Percentiles rank a stretch among this genome's conserved stretches.
These are phyloP conservation scores for Scolopax rusticola DNA, from an alignment of 2,797 vertebrate species.

Conservation along the genomic window DNA sequence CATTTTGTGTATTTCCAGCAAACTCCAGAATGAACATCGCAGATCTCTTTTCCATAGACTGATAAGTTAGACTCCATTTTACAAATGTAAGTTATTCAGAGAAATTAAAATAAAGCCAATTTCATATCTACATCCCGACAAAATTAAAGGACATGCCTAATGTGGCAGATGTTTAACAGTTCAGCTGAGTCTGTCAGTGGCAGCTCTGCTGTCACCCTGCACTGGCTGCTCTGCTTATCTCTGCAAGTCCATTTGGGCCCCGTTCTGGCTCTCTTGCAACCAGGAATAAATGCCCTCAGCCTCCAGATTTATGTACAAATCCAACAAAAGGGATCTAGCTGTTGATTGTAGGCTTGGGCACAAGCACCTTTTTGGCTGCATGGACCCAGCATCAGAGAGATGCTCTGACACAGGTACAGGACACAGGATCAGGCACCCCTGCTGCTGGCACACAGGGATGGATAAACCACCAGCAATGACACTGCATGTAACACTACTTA, in stretches of 20 bases:
- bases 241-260: background rate
- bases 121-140: background rate
- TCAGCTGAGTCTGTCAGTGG: background rate
- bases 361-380: fast-evolving
- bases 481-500: background rate
- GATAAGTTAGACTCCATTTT: background rate
- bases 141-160: background rate
- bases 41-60: background rate
- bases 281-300: background rate
- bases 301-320: background rate
- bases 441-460: too few species aligned
- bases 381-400: fast-evolving
- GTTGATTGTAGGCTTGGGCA: background rate
- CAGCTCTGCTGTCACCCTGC: background rate
- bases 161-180: background rate
- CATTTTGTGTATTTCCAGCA: background rate
- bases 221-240: background rate
- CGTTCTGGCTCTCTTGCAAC: background rate
- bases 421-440: background rate
- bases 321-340: background rate
- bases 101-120: background rate
- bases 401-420: background rate
- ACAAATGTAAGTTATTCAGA: background rate
- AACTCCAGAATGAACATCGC: background rate
- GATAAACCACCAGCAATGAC: background rate